Conservation (phyloP, 2,113 vertebrate species). For the Clarias macrocephalus region DNA sequence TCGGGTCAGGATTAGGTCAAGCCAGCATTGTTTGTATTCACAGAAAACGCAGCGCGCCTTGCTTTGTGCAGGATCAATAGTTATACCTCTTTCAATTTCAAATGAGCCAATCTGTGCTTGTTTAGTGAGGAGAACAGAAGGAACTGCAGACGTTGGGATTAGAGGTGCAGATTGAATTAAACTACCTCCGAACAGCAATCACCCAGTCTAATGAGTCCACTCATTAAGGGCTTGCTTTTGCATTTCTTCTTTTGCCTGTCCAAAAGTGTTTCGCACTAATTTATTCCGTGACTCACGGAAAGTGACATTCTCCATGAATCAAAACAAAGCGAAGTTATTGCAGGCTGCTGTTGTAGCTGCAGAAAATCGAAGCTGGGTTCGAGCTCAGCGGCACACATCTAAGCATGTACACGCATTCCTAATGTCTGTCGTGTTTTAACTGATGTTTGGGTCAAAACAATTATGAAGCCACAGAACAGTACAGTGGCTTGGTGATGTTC, state of each 20-base stretch:
- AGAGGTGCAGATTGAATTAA: constrained; percentile 55
- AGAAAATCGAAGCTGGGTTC: not conserved
- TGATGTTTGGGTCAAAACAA: constrained; percentile 29
- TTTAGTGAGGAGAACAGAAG: constrained; percentile 37
- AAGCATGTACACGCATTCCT: not conserved
- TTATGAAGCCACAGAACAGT: constrained; percentile 19
- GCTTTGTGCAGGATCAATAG: constrained; percentile 52
- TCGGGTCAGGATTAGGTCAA: constrained; percentile 42
- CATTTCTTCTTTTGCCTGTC: constrained; percentile 48
- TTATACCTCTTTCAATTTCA: constrained; percentile 48
- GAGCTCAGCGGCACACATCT: not conserved
- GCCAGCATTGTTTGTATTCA: constrained; percentile 46
- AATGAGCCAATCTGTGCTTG: constrained; percentile 44
- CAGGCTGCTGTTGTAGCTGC: not conserved
- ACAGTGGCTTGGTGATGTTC: not conserved
- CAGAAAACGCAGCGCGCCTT: constrained; percentile 29
- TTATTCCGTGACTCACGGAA: constrained; percentile 36
- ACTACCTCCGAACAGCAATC: constrained; percentile 51
- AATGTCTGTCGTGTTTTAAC: constrained; percentile 11
- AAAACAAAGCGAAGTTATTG: constrained; percentile 39
- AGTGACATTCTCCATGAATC: constrained; percentile 9
- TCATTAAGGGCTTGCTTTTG: constrained; percentile 47
- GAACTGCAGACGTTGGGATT: constrained; percentile 43
- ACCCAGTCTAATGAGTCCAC: constrained; percentile 48
- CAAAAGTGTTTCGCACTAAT: constrained; percentile 41